Percentiles rank a stretch among this genome's conserved stretches.
These are phyloP conservation scores for Volucella bombylans DNA, from an alignment of 2,888 invertebrate species.

Conservation along the genomic window DNA sequence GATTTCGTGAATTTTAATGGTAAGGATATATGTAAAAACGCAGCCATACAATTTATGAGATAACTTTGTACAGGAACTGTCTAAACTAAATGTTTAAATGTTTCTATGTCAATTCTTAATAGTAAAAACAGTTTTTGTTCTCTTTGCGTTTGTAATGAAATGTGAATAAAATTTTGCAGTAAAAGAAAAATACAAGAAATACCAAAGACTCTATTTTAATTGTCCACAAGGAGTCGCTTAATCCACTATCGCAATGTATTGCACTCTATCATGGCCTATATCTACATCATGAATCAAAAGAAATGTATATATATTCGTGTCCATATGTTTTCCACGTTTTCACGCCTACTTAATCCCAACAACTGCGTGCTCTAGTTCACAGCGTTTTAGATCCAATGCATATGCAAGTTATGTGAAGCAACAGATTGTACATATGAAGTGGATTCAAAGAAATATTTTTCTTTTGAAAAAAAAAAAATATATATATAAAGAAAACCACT, in stretches of 20 bases:
- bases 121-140: too few relatives aligned
- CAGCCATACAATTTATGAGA: too few relatives aligned
- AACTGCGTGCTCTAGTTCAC: constrained; percentile 11
- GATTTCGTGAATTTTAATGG: too few relatives aligned
- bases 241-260: neutral
- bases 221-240: constrained; percentile 4
- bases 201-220: neutral
- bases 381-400: neutral
- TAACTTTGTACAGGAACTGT: too few relatives aligned
- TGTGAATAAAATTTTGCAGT: neutral
- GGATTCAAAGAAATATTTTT: neutral
- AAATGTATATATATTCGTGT: neutral
- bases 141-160: too few relatives aligned
- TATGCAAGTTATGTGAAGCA: neutral
- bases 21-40: too few relatives aligned
- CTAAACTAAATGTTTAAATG: too few relatives aligned
- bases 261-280: neutral
- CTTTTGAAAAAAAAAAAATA: neutral
- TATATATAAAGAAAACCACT: too few relatives aligned
- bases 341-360: constrained; percentile 22
- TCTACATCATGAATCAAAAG: neutral
- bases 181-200: constrained; percentile 7
- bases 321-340: neutral
- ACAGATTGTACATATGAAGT: constrained; percentile 1
- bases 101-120: too few relatives aligned